Base-by-base conservation (phyloP, 2,797 vertebrate species). In the Paramormyrops hopkinsi region DNA sequence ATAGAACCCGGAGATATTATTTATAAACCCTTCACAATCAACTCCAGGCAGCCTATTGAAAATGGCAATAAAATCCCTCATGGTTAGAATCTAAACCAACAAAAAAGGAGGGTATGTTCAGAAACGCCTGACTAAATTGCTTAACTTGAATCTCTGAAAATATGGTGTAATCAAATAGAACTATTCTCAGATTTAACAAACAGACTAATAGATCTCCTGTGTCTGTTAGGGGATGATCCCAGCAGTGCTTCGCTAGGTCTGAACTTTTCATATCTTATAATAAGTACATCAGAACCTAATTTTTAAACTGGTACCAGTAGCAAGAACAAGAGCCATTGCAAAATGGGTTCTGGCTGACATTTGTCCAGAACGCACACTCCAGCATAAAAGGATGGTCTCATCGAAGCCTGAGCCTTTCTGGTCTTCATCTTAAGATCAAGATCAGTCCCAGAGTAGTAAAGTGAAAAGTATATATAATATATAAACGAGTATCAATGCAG, bases 11-110 rank as follows among this genome's bases (percentile, higher is more conserved):
- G 51, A 41, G 48, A 86, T 37, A 53, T 86, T 56, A 41, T 56
- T 86, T 86, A 86, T 56, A 53, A 86, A 17, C 25, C 85, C n/a
- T 85, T 85, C 29, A 41, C 25, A 87, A 87, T 87, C 51, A 41
- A 37, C 86, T 56, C 9, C 22, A 51, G 46, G 48, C 82, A 50
- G 82, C 76, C 76, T 85, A 51, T 51, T 85, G 82, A 85, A 50
- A 85, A n/a, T 85, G 82, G 76, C 11, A 51, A 2, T 51, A 22
- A 85, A 48, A 85, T 50, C 46, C 25, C 82, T 51, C 44, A 85
- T 25, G 82, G 48, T 85, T 85, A 51, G n/a, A 84, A 51, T 82
- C 76, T 82, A 37, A 76, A 76, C 69, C 69, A 33, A 37, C 44
- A 83, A 51, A 84, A 51, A 85, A 50, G 2, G 17, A 82, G 19